Conservation (phyloP, 2,113 vertebrate species). For the Xiphorhynchus elegans region DNA sequence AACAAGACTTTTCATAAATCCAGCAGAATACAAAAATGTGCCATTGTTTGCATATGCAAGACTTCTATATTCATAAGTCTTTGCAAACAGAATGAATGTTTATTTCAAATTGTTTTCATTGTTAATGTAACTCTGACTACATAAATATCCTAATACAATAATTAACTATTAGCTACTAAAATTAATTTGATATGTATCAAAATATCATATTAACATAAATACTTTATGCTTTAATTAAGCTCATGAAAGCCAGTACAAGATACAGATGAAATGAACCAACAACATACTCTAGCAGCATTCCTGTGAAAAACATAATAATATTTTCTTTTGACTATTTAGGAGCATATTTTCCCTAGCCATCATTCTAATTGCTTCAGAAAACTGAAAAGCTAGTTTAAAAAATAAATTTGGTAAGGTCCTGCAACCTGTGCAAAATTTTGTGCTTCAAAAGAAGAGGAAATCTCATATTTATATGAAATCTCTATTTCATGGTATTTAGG, state of each 20-base stretch:
- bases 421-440: not conserved
- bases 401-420: not conserved
- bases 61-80: not conserved
- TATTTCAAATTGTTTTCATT: not conserved
- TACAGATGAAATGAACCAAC: constrained; percentile 1
- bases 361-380: not conserved
- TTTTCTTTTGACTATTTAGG: not conserved
- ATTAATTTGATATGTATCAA: not conserved
- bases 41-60: not conserved
- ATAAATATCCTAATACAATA: not conserved
- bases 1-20: not conserved
- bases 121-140: not conserved
- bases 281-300: not conserved
- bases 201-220: not conserved
- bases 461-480: not conserved
- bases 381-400: not conserved
- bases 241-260: not conserved
- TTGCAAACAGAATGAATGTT: not conserved
- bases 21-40: not conserved
- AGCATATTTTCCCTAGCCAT: not conserved
- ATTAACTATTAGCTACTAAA: not conserved
- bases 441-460: not conserved
- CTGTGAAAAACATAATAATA: not conserved
- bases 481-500: not conserved
- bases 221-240: not conserved